Percentiles rank a stretch among this genome's conserved stretches.
Conservation (phyloP, 2,113 vertebrate genomes). For the Gallinago media region DNA sequence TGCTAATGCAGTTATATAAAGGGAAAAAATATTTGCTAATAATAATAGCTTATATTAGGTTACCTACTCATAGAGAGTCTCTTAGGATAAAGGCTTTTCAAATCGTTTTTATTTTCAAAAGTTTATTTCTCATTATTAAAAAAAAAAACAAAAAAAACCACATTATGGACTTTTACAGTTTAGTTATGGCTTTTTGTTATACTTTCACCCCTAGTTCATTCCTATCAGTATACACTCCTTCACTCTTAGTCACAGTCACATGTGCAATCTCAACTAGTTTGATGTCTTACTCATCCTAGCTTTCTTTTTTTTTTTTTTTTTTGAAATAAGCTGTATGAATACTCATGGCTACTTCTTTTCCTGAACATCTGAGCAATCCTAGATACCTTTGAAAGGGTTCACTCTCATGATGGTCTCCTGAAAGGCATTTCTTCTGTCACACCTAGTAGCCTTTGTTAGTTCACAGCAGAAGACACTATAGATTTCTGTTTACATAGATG, state of each 20-base stretch:
- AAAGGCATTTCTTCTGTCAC: constrained; percentile 43
- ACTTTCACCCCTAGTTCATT: not conserved
- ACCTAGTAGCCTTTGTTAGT: constrained; percentile 43
- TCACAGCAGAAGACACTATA: constrained; percentile 22
- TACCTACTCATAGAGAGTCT: not conserved
- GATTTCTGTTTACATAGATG: constrained; percentile 66
- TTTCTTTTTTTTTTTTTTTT: not conserved
- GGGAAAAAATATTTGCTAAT: not conserved
- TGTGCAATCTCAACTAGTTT: not conserved
- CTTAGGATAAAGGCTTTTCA: not conserved
- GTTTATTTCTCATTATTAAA: not conserved
- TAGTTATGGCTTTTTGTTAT: not conserved
- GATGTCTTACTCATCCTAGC: not conserved
- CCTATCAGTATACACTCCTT: not conserved
- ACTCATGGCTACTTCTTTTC: not conserved
- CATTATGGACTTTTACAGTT: not conserved
- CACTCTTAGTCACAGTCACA: not conserved
- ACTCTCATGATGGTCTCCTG: not conserved
- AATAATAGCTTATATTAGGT: not conserved
- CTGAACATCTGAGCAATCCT: not conserved
- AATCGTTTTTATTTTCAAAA: not conserved
- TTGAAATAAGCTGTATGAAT: not conserved
- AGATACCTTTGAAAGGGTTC: constrained; percentile 31
- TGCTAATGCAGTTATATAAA: constrained; percentile 15
- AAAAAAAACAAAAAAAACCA: not conserved